These are phyloP conservation scores for Champsocephalus gunnari DNA, from an alignment of 2,797 vertebrate genomes.

Conservation along the genomic window DNA sequence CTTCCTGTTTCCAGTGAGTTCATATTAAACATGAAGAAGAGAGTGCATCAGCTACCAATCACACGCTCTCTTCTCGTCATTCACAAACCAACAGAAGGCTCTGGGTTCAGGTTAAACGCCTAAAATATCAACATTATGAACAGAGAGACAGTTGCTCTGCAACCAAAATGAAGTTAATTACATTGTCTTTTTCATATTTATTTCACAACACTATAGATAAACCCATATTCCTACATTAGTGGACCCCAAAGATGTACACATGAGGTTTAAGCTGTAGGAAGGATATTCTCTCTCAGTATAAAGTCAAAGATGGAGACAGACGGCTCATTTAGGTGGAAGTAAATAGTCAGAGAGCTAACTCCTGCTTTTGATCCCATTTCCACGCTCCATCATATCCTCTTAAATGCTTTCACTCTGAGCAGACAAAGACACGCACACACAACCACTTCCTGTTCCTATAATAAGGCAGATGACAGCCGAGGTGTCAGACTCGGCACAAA, in stretches of 20 bases:
- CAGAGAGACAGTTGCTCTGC: conserved; percentile 89
- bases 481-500: conserved; percentile 32
- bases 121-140: conserved; percentile 85
- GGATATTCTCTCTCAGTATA: conserved; percentile 23
- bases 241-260: conserved; percentile 46
- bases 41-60: conserved; percentile 47
- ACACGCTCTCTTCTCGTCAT: conserved; percentile 59
- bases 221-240: conserved; percentile 48
- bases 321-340: conserved; percentile 29
- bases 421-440: conserved; percentile 16
- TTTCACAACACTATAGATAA: conserved; percentile 66
- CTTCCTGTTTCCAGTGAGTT: conserved; percentile 82
- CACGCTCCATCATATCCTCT: background rate
- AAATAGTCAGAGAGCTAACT: conserved; percentile 31
- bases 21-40: conserved; percentile 63
- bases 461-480: conserved; percentile 59
- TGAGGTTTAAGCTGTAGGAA: conserved; percentile 32
- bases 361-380: conserved; percentile 27
- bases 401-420: conserved; percentile 34
- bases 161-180: conserved; percentile 87
- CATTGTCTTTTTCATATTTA: conserved; percentile 68
- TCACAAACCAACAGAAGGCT: conserved; percentile 79
- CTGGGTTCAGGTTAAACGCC: conserved; percentile 87
- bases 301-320: conserved; percentile 9
- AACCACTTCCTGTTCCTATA: conserved; percentile 35